Conservation (phyloP, 2,113 vertebrate species). For the Isichthys henryi region DNA sequence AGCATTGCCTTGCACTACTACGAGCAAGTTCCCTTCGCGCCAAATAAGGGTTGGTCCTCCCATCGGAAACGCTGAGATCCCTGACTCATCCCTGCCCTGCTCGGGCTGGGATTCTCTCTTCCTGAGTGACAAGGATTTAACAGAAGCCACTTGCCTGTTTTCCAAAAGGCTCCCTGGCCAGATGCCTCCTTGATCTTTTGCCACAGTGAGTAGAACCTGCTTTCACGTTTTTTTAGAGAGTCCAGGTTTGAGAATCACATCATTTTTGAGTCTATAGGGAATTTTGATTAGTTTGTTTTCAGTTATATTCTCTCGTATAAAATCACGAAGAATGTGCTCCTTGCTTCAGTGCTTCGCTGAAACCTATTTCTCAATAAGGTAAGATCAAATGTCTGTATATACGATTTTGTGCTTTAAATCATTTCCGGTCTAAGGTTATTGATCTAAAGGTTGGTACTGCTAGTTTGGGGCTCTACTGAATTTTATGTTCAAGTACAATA, state of each 20-base stretch:
- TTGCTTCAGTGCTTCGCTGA: background rate
- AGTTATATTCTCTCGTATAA: background rate
- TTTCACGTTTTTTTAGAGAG: background rate
- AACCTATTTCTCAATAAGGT: background rate
- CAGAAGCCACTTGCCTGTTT: conserved; percentile 10
- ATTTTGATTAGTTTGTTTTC: background rate
- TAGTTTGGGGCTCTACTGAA: background rate
- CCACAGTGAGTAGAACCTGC: background rate
- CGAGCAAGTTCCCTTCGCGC: conserved; percentile 41
- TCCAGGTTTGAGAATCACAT: background rate
- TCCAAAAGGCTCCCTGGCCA: background rate
- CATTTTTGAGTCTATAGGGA: background rate
- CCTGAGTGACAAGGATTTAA: conserved; percentile 4
- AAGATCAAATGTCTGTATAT: background rate
- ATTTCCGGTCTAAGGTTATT: background rate
- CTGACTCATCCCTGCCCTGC: conserved; percentile 1
- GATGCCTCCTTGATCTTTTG: background rate
- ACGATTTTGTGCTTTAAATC: background rate
- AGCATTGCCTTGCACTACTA: conserved; percentile 25
- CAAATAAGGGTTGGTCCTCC: conserved; percentile 61
- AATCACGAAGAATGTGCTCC: background rate
- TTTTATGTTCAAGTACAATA: background rate
- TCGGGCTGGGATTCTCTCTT: conserved; percentile 24
- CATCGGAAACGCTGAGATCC: conserved; percentile 22
- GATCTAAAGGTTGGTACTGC: background rate